phyloP scores from a whole-genome alignment of 1,140 invertebrate genomes.

The Lycorma delicatula region DNA sequence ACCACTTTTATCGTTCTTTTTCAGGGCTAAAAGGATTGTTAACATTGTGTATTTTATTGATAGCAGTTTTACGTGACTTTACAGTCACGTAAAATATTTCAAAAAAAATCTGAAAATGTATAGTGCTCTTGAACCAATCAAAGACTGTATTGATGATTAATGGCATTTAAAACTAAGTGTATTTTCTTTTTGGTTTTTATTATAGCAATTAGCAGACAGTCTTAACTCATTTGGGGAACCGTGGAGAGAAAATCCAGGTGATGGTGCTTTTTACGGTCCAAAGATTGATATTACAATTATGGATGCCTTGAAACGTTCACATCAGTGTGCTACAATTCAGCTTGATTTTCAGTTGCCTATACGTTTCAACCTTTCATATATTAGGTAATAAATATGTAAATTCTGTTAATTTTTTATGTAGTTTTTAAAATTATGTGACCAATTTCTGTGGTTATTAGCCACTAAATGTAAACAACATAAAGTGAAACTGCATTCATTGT shows the following conservation, averaged over 20 bases:
- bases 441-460: no score
- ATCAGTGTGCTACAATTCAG: slow-evolving; percentile 98
- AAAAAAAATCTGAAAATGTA: no score
- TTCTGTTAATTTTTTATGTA: no score
- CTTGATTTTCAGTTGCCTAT: slow-evolving; percentile 96
- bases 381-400: no score
- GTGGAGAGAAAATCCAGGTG: slow-evolving; percentile 85
- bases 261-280: slow-evolving; percentile 99
- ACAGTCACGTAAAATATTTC: no score
- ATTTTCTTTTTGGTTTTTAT: slow-evolving; percentile 6
- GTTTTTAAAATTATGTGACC: no score
- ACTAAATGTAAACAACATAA: no score
- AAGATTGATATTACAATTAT: slow-evolving; percentile 98
- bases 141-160: no score
- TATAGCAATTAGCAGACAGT: slow-evolving; percentile 69
- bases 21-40: no score
- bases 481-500: no score
- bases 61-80: neutral
- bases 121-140: no score
- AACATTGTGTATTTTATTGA: neutral
- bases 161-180: neutral
- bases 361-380: slow-evolving; percentile 78
- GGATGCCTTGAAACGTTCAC: slow-evolving; percentile 81
- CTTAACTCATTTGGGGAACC: slow-evolving; percentile 75
- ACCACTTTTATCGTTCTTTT: no score